Base-by-base conservation (phyloP, 2,888 invertebrate species). In the Nomada fucata region DNA sequence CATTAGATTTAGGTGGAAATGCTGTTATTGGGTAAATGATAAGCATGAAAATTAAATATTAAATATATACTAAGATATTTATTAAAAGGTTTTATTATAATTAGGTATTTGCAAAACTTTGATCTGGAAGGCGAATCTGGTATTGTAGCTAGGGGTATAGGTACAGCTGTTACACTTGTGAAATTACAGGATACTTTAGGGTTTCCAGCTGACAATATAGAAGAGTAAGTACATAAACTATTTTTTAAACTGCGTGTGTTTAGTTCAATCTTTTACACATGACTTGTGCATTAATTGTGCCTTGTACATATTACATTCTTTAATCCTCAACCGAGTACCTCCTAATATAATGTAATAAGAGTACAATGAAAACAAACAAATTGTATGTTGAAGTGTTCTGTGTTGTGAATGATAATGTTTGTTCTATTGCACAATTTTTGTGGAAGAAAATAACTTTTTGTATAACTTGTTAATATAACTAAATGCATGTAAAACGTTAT, bases 121-220 rank as follows among this genome's bases (percentile, higher is more conserved):
- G 99, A 99, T 94, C 94, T 99, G 88, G 99, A 99, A 94, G 99
- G 99, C 0, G 99, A 99, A 93, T 98, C 98, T 1, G 99, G 99
- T 0, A 98, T 99, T 70, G 99, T 99, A 1, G 99, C 98, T 0
- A 95, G 99, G 86, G 99, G 98, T 15, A 97, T 98, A 76, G 99
- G 99, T 89, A 97, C 98, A 0, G 97, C 97, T 0, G 97, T 97
- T 0, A 96, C 96, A 0, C 94, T 98, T 11, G 95, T 96, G 1
- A 96, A 96, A 92, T 91, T 95, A 9, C 94, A 94, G 70, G 95
- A 96, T 88, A 92, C 94, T 26, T 93, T 93, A 68, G 89, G 85
- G 71, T 74, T 92, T 42, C 82, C 91, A 2, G 86, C 93, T 1
- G 95, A 95, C 76, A 94, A 93, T 82, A 79, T 86, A 67, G 96